Percentiles rank a stretch among this genome's conserved stretches.
These are phyloP conservation scores for Echinops telfairi DNA, from an alignment of 2,113 vertebrate species.

Conservation along the genomic window DNA sequence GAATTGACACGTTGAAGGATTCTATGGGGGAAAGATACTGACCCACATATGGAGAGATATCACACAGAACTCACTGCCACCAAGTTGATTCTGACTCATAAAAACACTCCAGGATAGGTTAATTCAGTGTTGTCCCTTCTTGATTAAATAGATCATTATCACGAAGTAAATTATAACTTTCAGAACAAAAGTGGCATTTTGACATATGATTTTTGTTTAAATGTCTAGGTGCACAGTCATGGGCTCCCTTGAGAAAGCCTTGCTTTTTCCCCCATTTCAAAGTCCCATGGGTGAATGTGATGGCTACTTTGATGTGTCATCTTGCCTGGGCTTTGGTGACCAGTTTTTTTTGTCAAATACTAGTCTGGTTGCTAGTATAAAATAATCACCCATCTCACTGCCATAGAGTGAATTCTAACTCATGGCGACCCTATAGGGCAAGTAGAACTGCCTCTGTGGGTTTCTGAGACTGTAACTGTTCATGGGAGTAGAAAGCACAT, in stretches of 20 bases:
- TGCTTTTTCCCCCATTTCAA: slow-evolving; percentile 64
- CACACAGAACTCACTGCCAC: too few species aligned
- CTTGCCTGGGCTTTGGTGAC: not conserved
- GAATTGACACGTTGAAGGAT: too few species aligned
- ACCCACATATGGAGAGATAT: too few species aligned
- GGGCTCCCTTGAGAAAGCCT: slow-evolving; percentile 68
- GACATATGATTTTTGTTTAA: slow-evolving; percentile 69
- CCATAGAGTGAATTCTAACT: too few species aligned
- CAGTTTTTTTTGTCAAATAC: not conserved
- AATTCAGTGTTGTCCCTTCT: slow-evolving; percentile 69
- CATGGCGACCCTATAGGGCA: too few species aligned
- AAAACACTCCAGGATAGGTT: too few species aligned
- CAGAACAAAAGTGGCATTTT: slow-evolving; percentile 76
- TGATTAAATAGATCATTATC: slow-evolving; percentile 75
- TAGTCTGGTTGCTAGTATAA: not conserved
- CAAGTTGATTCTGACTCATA: not conserved
- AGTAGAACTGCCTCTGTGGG: too few species aligned
- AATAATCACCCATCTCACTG: not conserved
- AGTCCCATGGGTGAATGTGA: slow-evolving; percentile 21
- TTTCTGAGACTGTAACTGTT: too few species aligned
- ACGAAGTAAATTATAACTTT: slow-evolving; percentile 73
- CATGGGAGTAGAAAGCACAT: too few species aligned
- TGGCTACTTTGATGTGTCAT: not conserved
- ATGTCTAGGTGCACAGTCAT: slow-evolving; percentile 2
- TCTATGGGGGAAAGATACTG: too few species aligned